phyloP scores from a whole-genome alignment of 2,113 vertebrate species.

The Xyrauchen texanus region DNA sequence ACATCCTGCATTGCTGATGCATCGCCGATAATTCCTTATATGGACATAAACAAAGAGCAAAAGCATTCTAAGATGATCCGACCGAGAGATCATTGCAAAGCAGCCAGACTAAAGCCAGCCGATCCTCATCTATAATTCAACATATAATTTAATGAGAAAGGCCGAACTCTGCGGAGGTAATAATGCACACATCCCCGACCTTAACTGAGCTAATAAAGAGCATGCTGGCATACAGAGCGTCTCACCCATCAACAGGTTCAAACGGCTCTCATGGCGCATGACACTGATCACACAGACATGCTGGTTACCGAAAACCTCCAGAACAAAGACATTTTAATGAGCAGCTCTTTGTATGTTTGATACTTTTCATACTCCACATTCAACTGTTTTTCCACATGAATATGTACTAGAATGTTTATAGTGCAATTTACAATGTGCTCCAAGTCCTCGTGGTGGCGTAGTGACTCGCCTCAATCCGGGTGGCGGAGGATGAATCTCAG shows the following conservation, averaged over 20 bases:
- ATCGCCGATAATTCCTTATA: conserved; percentile 38
- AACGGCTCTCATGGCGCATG: neutral
- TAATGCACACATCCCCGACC: conserved; percentile 47
- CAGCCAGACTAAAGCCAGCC: conserved; percentile 46
- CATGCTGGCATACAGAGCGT: conserved; percentile 45
- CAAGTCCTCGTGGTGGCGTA: too few species aligned
- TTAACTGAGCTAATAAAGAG: conserved; percentile 41
- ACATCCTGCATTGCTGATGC: conserved; percentile 22
- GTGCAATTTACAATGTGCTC: conserved; percentile 22
- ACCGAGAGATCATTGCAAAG: conserved; percentile 66
- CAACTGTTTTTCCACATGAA: conserved; percentile 25
- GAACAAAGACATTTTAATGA: too few species aligned
- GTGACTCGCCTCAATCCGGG: too few species aligned
- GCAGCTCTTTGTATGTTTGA: too few species aligned
- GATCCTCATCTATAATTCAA: conserved; percentile 69
- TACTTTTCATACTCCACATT: neutral
- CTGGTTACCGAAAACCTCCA: too few species aligned
- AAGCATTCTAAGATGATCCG: conserved; percentile 66
- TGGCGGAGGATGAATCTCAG: too few species aligned
- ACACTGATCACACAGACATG: too few species aligned
- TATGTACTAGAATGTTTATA: conserved; percentile 66
- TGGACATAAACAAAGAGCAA: conserved; percentile 50
- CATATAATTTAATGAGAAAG: conserved; percentile 64
- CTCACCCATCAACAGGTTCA: conserved; percentile 45
- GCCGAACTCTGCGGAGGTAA: conserved; percentile 50